Evolutionary conservation across 1,140 invertebrate species (phyloP).

Genomic region (Sitodiplosis mosellana): DNA sequence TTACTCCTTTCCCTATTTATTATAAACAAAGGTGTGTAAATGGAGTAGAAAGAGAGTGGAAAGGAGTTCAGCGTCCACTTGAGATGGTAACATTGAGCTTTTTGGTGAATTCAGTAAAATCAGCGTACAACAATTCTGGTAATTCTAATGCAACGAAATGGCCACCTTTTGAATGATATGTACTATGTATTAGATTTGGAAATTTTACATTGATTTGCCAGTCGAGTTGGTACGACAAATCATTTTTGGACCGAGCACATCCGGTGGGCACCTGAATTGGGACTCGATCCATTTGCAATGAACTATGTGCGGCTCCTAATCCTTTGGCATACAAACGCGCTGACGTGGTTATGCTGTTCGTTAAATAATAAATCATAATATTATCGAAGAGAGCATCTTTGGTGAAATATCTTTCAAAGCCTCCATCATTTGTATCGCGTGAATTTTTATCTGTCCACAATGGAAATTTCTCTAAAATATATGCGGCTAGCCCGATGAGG

Average conservation of each 20-base stretch:
- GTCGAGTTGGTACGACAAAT: slow-evolving; percentile 37
- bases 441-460: slow-evolving; percentile 47
- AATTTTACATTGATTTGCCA: slow-evolving; percentile 37
- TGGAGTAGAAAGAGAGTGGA: too few species aligned
- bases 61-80: too few species aligned
- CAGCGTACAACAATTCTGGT: slow-evolving; percentile 46
- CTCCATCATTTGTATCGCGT: slow-evolving; percentile 43
- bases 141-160: slow-evolving; percentile 75
- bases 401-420: slow-evolving; percentile 37
- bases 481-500: slow-evolving; percentile 58
- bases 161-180: slow-evolving; percentile 43
- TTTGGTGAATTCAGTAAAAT: slow-evolving; percentile 29
- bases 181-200: slow-evolving; percentile 41
- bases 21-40: too few species aligned
- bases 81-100: not conserved
- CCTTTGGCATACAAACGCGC: slow-evolving; percentile 55
- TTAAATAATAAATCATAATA: slow-evolving; percentile 74
- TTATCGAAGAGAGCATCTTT: slow-evolving; percentile 70
- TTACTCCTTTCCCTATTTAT: too few species aligned
- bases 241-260: slow-evolving; percentile 43
- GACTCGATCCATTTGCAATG: slow-evolving; percentile 30
- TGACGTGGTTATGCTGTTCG: slow-evolving; percentile 56
- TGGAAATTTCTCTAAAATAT: slow-evolving; percentile 74
- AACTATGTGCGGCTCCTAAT: slow-evolving; percentile 24
- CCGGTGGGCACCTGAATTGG: slow-evolving; percentile 40